Evolutionary conservation across 1,140 invertebrate genomes (phyloP), one percentile per base, ranked within the genome.

Genomic region (Goniozus legneri): DNA sequence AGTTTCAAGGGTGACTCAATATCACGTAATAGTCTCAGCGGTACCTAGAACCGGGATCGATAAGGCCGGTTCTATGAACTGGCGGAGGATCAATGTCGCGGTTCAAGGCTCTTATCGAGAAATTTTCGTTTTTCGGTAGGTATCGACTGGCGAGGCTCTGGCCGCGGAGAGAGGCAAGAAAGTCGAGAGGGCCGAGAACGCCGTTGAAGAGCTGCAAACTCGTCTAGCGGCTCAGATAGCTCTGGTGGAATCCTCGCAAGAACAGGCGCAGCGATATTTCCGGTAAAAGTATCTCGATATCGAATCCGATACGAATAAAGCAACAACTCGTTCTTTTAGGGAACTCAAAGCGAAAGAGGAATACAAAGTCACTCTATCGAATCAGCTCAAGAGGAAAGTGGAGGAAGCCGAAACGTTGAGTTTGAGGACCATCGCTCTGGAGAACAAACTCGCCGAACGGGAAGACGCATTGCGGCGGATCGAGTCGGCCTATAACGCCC

Each of bases 1-100:
- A n/a, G 54, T 46, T 59, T 57, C 30, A 42, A 38, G 30, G 51
- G 24, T 68, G 67, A 67, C 64, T 68, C 64, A 65, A 66, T 65
- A 54, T 52, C 51, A 45, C 52, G 54, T 66, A 66, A 60, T 55
- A 62, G 19, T 54, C 44, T 41, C 58, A 50, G 15, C 24, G 35
- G 54, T 49, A 56, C 10, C 20, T 22, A 41, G 58, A 61, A 61
- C 18, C 39, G 18, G 47, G 54, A 61, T 61, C 58, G 34, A 61
- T 61, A 56, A 31, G 8, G 32, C 31, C 48, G 53, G 54, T 40
- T 49, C 56, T 52, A 60, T 59, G 55, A 59, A 58, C 40, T 59
- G 27, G 6, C 6, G 6, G 6, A 27, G 24, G 24, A 12, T 27
- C 24, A 27, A 12, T 6, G 6, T 27, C 6, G 24, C 24, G 6